Evolutionary conservation across 2,888 invertebrate species (phyloP), one percentile per base, ranked within the genome.

Genomic region (Melitaea athalia): DNA sequence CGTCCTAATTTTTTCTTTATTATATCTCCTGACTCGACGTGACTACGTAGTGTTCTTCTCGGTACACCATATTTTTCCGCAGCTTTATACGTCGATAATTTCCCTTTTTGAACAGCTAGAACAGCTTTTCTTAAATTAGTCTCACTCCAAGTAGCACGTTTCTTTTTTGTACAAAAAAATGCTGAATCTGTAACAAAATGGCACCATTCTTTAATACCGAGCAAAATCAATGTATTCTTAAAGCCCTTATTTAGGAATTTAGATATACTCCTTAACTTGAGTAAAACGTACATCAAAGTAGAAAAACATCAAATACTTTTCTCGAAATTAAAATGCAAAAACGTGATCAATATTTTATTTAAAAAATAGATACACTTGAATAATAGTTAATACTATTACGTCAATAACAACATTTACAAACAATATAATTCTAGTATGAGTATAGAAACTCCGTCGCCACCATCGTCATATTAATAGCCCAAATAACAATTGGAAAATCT

Each of bases 11-110:
- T 49, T n/a, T 49, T 49, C 47, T 49, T 49, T n/a, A 38, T 38
- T 38, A n/a, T n/a, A n/a, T 49, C n/a, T 49, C 47, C 47, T n/a
- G 47, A n/a, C n/a, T 49, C 47, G n/a, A 49, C 47, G 47, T 49
- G n/a, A n/a, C n/a, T 49, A 14, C 47, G 14, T n/a, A 49, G 47
- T n/a, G 47, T 49, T 49, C 47, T 12, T 49, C 47, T 49, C 6
- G 47, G 47, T 49, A 49, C 47, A 6, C 47, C 47, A 49, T n/a
- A 49, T 49, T 49, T 49, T 14, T 49, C 47, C 5, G 47, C 47
- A n/a, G 47, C 47, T n/a, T 14, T 49, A n/a, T 49, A 49, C 4
- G 47, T 49, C 47, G 47, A 49, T n/a, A 49, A n/a, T n/a, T n/a
- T n/a, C n/a, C 47, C 47, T n/a, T 49, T 49, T 14, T n/a, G 47